These are phyloP conservation scores for Smutsia temminckii DNA, from an alignment of 2,797 vertebrate genomes.

Conservation along the genomic window DNA sequence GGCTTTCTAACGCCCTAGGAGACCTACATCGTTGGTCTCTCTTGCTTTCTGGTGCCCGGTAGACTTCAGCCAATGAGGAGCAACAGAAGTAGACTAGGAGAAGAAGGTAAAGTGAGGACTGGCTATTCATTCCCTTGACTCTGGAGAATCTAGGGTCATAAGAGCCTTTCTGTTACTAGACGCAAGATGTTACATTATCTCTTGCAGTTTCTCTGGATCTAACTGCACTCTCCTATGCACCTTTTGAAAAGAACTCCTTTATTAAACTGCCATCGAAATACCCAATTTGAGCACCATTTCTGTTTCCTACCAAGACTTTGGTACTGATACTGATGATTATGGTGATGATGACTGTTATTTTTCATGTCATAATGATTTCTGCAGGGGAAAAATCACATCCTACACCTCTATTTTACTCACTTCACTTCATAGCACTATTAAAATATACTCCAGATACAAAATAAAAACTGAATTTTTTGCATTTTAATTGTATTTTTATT, in stretches of 20 bases:
- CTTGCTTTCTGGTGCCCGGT: not conserved
- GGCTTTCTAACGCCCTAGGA: not conserved
- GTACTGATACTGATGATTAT: not conserved
- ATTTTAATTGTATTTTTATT: slow-evolving; percentile 22
- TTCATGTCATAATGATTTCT: not conserved
- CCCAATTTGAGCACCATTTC: not conserved
- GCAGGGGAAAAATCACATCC: not conserved
- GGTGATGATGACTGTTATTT: not conserved
- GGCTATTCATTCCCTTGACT: not conserved
- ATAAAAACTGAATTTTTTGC: not conserved
- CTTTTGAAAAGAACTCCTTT: not conserved
- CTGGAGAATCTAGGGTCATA: too few species aligned
- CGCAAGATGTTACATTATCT: not conserved
- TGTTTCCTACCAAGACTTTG: not conserved
- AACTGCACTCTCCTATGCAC: not conserved
- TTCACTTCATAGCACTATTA: not conserved
- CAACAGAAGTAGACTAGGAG: not conserved
- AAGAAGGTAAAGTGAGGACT: not conserved
- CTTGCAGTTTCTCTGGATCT: not conserved
- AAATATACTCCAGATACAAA: not conserved
- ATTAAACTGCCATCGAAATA: not conserved
- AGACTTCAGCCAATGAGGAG: not conserved
- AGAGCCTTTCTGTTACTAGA: not conserved
- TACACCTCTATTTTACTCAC: not conserved
- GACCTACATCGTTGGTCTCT: not conserved